Evolutionary conservation across 2,113 vertebrate species (phyloP).

Genomic region (Oryzias javanicus): DNA sequence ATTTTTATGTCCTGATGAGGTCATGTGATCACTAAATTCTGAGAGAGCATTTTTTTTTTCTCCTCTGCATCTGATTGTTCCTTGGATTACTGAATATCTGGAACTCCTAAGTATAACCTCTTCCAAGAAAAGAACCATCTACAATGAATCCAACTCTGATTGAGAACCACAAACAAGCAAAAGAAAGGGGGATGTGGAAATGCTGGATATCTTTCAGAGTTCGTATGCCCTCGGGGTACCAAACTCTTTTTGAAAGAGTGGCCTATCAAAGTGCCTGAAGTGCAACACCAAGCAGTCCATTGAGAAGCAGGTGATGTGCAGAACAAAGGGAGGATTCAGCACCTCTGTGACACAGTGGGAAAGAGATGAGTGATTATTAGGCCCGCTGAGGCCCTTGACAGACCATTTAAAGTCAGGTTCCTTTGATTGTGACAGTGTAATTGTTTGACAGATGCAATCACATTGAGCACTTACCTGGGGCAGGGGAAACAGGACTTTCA

Average conservation of each 20-base stretch:
- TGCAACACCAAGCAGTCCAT: constrained; percentile 80
- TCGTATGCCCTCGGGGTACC: constrained; percentile 62
- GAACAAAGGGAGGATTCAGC: constrained; percentile 83
- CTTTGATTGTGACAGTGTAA: constrained; percentile 89
- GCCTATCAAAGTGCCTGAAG: constrained; percentile 79
- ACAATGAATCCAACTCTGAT: constrained; percentile 32
- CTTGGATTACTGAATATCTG: constrained; percentile 35
- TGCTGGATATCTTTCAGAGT: constrained; percentile 56
- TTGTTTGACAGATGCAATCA: constrained; percentile 83
- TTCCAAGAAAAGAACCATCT: constrained; percentile 32
- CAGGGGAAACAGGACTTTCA: constrained; percentile 83
- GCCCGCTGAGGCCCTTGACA: constrained; percentile 73
- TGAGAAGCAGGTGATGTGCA: constrained; percentile 81
- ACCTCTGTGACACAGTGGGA: constrained; percentile 79
- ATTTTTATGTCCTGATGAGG: constrained; percentile 41
- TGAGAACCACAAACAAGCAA: constrained; percentile 16
- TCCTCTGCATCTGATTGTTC: constrained; percentile 49
- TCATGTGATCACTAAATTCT: constrained; percentile 66
- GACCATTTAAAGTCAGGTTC: constrained; percentile 82
- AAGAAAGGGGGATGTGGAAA: constrained; percentile 29
- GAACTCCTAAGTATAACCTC: constrained; percentile 5
- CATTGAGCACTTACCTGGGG: constrained; percentile 75
- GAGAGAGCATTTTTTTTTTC: constrained; percentile 57
- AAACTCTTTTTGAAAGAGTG: constrained; percentile 70
- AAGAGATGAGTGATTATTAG: constrained; percentile 83